Base-by-base conservation (phyloP, 1,140 invertebrate species). In the Nylanderia fulva region DNA sequence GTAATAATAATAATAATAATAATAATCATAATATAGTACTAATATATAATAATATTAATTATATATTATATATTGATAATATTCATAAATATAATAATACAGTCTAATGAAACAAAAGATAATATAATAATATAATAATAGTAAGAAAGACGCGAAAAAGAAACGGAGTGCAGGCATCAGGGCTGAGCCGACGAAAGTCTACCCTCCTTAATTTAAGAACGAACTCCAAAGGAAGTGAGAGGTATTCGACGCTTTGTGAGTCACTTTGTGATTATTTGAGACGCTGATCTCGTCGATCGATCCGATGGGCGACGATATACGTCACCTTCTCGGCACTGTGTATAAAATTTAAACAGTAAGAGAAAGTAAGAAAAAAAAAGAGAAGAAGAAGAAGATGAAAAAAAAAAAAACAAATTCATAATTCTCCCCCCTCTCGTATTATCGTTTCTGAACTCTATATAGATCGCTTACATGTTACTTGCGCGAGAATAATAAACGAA, bases 391-490 rank as follows among this genome's bases (percentile, higher is more conserved):
- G 52, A 29, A 82, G 24, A n/a, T n/a, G n/a, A n/a, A 21, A 48
- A 33, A 61, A 83, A 63, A 63, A 83, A 58, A 82, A 42, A 11
- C 52, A 61, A 27, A 75, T 56, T 52, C 72, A 87, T 85, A 84
- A 88, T 87, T 85, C n/a, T n/a, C 86, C 45, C 42, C 42, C 15
- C 87, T 87, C 86, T 86, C 69, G 69, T 82, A 71, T 87, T 88
- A 85, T 85, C 74, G 87, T 88, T 88, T 82, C 86, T 88, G 83
- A n/a, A 82, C 66, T 75, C 64, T 88, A 85, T 85, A 88, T 88
- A 85, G 74, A 79, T 88, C 83, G 86, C 87, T 88, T 85, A 79
- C 87, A 71, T 71, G 64, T 80, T 72, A 80, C 71, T 79, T 74
- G 64, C 58, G 60, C 64, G 84, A 74, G 77, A 79, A 87, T 75